A percentile compares a stretch with the other conserved stretches of the same genome.
These are phyloP conservation scores for Callionymus lyra DNA, from an alignment of 2,113 vertebrate genomes.

Conservation along the genomic window DNA sequence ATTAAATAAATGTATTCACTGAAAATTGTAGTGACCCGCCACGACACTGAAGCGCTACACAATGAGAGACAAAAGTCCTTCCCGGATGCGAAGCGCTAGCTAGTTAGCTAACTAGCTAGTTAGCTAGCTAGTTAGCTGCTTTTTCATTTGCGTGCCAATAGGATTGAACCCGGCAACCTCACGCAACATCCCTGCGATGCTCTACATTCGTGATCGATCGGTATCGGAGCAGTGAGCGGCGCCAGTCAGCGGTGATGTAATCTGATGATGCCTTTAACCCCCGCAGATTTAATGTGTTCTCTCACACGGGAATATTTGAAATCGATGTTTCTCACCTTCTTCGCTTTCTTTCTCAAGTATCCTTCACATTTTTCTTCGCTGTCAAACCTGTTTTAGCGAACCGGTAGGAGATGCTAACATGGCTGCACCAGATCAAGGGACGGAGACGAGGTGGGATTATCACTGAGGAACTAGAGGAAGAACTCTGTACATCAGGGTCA, in stretches of 20 bases:
- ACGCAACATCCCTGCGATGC: conserved; percentile 23
- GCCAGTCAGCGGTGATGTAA: conserved; percentile 15
- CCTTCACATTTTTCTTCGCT: conserved; percentile 12
- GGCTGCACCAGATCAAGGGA: conserved; percentile 15
- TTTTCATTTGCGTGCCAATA: conserved; percentile 14
- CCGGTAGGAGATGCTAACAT: too few species aligned
- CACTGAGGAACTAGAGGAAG: conserved; percentile 22
- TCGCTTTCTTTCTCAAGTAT: conserved; percentile 9
- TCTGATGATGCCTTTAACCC: conserved; percentile 8
- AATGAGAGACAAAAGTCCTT: too few species aligned
- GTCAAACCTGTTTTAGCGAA: background rate
- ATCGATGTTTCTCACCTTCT: conserved; percentile 1
- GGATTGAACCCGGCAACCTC: conserved; percentile 35
- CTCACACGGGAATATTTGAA: too few species aligned
- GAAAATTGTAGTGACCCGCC: too few species aligned
- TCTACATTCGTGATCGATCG: conserved; percentile 39
- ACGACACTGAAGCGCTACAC: too few species aligned
- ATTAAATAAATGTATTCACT: too few species aligned
- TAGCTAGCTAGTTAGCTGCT: too few species aligned
- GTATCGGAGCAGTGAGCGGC: conserved; percentile 21
- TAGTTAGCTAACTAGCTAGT: too few species aligned
- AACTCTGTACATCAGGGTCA: conserved; percentile 11
- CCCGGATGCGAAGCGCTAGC: too few species aligned
- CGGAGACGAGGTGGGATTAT: conserved; percentile 36
- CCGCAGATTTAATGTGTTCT: background rate